Evolutionary conservation across 2,113 vertebrate genomes (phyloP).

Genomic region (Solea solea): DNA sequence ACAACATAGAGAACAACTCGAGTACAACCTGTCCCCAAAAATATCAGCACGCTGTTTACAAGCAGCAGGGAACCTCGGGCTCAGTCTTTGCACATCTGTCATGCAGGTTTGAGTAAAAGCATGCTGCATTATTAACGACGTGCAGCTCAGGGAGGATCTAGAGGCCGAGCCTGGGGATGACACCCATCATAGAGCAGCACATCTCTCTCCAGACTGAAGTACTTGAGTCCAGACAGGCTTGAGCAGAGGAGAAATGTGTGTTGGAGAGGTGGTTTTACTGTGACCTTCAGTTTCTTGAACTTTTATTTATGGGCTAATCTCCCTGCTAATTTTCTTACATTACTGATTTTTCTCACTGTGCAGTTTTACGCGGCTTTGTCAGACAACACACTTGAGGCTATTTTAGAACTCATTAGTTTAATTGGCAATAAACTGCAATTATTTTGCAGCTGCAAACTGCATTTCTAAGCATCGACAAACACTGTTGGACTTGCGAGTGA

Average conservation of each 20-base stretch:
- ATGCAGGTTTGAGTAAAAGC: slow-evolving; percentile 72
- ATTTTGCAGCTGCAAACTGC: slow-evolving; percentile 77
- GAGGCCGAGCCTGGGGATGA: slow-evolving; percentile 68
- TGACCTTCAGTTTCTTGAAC: slow-evolving; percentile 54
- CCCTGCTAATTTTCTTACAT: slow-evolving; percentile 34
- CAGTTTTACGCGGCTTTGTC: slow-evolving; percentile 64
- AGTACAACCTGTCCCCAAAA: slow-evolving; percentile 46
- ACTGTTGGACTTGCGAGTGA: slow-evolving; percentile 51
- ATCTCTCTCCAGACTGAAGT: slow-evolving; percentile 44
- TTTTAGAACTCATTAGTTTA: slow-evolving; percentile 84
- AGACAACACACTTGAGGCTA: slow-evolving; percentile 76
- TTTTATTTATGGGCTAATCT: slow-evolving; percentile 34
- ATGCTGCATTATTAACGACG: slow-evolving; percentile 71
- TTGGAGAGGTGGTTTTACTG: slow-evolving; percentile 13
- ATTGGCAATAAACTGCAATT: slow-evolving; percentile 84
- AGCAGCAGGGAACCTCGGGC: slow-evolving; percentile 61
- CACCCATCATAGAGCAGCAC: slow-evolving; percentile 61
- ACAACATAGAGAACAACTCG: slow-evolving; percentile 36
- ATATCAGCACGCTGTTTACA: slow-evolving; percentile 58
- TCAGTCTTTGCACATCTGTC: slow-evolving; percentile 72
- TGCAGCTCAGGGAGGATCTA: slow-evolving; percentile 57
- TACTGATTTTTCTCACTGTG: slow-evolving; percentile 20
- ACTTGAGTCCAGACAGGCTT: slow-evolving; percentile 27
- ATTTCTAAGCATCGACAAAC: slow-evolving; percentile 60
- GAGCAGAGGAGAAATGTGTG: slow-evolving; percentile 3